These are phyloP conservation scores for Parauchenoglanis ngamensis DNA, from an alignment of 2,797 vertebrate species.

Conservation along the genomic window DNA sequence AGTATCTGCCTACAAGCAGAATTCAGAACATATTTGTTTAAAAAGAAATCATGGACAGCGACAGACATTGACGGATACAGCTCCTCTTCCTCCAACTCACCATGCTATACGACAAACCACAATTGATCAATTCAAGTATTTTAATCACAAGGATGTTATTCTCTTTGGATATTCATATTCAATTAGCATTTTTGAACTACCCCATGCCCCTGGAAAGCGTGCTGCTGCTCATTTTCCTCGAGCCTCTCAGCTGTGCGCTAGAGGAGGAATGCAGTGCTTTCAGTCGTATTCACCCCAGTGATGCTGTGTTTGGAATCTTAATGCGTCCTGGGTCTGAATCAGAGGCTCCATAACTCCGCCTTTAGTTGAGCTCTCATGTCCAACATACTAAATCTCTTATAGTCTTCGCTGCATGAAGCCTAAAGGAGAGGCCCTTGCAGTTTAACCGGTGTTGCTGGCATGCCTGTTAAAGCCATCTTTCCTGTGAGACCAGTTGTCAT, in stretches of 20 bases:
- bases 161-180: conserved; percentile 26
- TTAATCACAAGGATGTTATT: conserved; percentile 9
- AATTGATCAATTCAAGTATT: background rate
- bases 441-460: conserved; percentile 27
- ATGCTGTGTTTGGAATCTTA: conserved; percentile 71
- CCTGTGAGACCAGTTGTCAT: conserved; percentile 55
- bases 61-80: background rate
- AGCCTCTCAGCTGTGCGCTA: conserved; percentile 60
- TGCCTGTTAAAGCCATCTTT: conserved; percentile 31
- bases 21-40: background rate
- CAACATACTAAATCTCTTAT: conserved; percentile 29
- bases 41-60: background rate
- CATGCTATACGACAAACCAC: no score
- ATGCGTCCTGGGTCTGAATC: conserved; percentile 50
- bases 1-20: background rate
- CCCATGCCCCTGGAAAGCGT: background rate
- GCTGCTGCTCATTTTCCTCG: background rate
- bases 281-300: conserved; percentile 68
- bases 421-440: background rate
- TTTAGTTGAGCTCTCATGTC: conserved; percentile 31
- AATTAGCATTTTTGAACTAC: conserved; percentile 23
- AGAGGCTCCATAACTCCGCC: conserved; percentile 45
- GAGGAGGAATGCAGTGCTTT: conserved; percentile 67
- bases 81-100: background rate
- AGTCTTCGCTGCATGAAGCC: conserved; percentile 15